phyloP scores from a whole-genome alignment of 2,888 invertebrate species.

The Tenthredo scrophulariae region DNA sequence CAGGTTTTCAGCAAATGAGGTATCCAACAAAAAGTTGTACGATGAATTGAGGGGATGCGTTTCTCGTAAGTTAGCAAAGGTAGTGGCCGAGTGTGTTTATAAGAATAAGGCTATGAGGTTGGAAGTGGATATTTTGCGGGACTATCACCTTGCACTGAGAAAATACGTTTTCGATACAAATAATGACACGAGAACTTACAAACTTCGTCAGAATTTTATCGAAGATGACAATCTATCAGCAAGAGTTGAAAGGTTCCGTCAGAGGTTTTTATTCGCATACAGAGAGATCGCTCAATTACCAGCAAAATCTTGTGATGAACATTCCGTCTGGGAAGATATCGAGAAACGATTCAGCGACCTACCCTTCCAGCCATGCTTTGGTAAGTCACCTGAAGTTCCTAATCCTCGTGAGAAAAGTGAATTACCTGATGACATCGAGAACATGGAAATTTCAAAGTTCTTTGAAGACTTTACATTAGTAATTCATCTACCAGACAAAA shows the following conservation, averaged over 20 bases:
- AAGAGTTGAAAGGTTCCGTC: neutral
- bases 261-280: neutral
- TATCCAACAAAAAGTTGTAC: neutral
- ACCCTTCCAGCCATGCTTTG: neutral
- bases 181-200: neutral
- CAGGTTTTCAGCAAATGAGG: neutral
- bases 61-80: neutral
- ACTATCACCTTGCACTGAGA: neutral
- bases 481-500: neutral
- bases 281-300: neutral
- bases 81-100: neutral
- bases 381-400: neutral
- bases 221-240: neutral
- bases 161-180: neutral
- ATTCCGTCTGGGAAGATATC: neutral
- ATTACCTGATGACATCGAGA: neutral
- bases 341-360: neutral
- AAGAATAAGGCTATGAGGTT: neutral
- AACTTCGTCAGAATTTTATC: neutral
- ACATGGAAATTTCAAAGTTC: neutral
- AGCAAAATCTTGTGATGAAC: neutral
- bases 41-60: neutral
- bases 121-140: neutral
- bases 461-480: neutral
- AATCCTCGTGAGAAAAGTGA: neutral